Percentiles rank a stretch among this genome's conserved stretches.
phyloP scores from a whole-genome alignment of 2,113 vertebrate species.

The Falcunculus frontatus region DNA sequence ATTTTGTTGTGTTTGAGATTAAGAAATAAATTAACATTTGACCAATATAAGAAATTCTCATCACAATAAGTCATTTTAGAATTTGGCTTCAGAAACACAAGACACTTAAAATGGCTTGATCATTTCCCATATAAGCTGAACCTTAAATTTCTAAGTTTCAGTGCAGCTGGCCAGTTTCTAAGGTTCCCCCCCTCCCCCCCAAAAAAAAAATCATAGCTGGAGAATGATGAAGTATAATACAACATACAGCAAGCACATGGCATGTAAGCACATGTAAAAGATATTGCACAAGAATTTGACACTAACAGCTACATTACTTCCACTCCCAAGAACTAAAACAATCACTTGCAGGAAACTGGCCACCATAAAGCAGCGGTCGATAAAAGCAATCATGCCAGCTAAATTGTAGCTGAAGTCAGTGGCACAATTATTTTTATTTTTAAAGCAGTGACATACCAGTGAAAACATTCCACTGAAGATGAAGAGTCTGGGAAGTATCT shows the following conservation, averaged over 20 bases:
- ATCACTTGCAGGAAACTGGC: not conserved
- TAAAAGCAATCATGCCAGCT: constrained; percentile 49
- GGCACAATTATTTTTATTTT: constrained; percentile 28
- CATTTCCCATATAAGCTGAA: not conserved
- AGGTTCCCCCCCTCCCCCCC: not conserved
- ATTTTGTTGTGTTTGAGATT: not conserved
- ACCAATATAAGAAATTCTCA: not conserved
- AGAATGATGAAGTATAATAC: not conserved
- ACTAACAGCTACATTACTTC: constrained; percentile 39
- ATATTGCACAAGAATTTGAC: not conserved
- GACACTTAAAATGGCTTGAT: not conserved
- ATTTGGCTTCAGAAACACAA: not conserved
- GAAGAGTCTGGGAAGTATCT: constrained; percentile 36
- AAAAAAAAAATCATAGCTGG: not conserved
- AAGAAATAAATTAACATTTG: not conserved
- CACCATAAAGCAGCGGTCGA: not conserved
- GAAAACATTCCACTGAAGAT: constrained; percentile 53
- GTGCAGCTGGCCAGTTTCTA: not conserved
- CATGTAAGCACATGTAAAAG: constrained; percentile 22
- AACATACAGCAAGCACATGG: not conserved
- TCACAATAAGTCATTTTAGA: not conserved
- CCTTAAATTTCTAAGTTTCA: not conserved
- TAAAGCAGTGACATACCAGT: constrained; percentile 50
- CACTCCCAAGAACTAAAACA: constrained; percentile 23
- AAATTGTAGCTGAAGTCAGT: constrained; percentile 21